phyloP scores from a whole-genome alignment of 1,140 invertebrate species.

The Medauroidea extradentata region DNA sequence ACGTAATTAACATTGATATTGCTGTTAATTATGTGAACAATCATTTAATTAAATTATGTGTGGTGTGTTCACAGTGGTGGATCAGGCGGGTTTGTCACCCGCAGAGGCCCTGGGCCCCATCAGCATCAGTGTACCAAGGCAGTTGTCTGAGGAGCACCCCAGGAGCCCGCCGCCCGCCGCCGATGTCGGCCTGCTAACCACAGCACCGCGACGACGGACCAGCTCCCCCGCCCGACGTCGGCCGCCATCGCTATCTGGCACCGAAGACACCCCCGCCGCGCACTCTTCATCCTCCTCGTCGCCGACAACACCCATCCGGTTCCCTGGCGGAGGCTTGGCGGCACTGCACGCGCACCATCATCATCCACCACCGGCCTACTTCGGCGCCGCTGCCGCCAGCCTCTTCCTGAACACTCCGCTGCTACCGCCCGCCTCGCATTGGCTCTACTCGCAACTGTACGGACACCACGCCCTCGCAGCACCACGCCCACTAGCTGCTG shows the following conservation, averaged over 20 bases:
- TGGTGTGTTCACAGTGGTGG: too few relatives aligned
- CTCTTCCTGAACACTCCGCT: constrained; percentile 65
- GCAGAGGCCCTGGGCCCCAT: neutral
- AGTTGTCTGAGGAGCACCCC: neutral
- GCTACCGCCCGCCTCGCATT: constrained; percentile 64
- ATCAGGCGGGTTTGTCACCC: neutral
- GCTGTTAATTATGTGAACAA: too few relatives aligned
- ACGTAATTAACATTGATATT: too few relatives aligned
- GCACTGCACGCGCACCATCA: neutral
- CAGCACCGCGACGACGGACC: neutral
- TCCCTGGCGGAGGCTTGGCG: neutral
- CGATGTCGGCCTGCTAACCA: constrained; percentile 1
- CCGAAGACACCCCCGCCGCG: neutral
- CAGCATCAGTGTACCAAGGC: neutral
- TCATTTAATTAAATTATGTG: too few relatives aligned
- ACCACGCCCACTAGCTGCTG: neutral
- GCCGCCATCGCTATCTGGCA: neutral
- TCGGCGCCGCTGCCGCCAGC: constrained; percentile 55
- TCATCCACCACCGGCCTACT: neutral
- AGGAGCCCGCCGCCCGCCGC: neutral
- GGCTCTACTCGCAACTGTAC: constrained; percentile 68
- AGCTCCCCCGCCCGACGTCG: neutral
- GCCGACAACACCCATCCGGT: neutral
- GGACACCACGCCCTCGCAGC: neutral
- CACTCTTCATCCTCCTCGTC: neutral